These are phyloP conservation scores for Chloroceryle amazona DNA, from an alignment of 2,797 vertebrate genomes.

Conservation along the genomic window DNA sequence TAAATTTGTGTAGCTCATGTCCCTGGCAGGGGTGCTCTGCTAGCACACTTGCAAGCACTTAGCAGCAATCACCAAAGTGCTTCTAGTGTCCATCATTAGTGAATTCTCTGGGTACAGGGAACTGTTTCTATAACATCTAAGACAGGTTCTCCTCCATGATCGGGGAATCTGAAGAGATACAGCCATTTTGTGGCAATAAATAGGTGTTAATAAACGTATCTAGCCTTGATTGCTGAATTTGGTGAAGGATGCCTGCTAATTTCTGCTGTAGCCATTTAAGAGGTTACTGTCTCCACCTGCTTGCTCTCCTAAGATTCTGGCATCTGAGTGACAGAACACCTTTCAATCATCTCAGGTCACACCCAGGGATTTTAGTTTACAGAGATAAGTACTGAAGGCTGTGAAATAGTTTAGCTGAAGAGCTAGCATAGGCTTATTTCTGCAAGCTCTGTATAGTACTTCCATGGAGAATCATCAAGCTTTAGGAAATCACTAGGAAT, in stretches of 20 bases:
- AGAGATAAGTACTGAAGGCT: neutral
- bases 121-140: neutral
- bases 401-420: neutral
- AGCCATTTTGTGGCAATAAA: neutral
- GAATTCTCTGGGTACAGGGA: neutral
- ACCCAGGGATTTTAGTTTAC: neutral
- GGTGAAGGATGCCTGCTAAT: neutral
- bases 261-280: neutral
- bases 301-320: neutral
- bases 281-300: neutral
- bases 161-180: neutral
- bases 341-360: neutral
- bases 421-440: neutral
- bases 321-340: neutral
- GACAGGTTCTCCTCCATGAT: neutral
- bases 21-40: neutral
- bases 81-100: neutral
- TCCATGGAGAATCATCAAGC: neutral
- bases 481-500: neutral
- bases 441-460: neutral
- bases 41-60: neutral
- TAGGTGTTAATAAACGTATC: neutral
- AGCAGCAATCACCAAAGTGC: neutral
- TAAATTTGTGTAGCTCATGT: neutral
- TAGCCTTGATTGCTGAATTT: neutral